Evolutionary conservation across 37 sponge, comb jelly and placozoan genomes (phyloP), one percentile per base, ranked within the genome.

Genomic region (Halichondria panicea): DNA sequence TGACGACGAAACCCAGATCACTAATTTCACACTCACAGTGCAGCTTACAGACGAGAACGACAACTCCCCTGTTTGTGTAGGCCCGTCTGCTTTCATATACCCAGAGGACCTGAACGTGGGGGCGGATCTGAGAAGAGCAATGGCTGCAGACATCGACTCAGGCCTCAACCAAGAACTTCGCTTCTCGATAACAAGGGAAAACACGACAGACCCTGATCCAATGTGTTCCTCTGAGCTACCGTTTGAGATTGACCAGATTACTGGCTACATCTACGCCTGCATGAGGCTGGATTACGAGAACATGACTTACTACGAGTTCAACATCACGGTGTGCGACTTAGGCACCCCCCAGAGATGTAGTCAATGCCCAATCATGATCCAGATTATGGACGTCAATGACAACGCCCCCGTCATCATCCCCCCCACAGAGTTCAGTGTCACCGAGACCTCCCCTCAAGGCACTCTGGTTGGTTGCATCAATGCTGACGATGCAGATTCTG

Each of bases 401-500:
- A 71, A 79, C 44, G 59, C 70, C 28, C 91, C 91, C 1, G 58
- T 67, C 0, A 58, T 91, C 27, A 64, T 36, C 30, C 52, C 55
- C 19, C 89, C 73, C 0, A 61, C 55, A 31, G 46, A 40, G n/a
- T 93, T 83, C 63, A 55, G 63, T 43, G 81, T 93, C 22, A 18
- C n/a, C 30, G 94, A 93, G 54, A 82, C 75, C 34, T 71, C 76
- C 6, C 22, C 82, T 19, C 25, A 66, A 3, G 63, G 62, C 19
- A 61, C 58, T 43, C 24, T 41, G 24, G 72, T 93, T 0, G 78
- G 81, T 7, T 82, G 85, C 39, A 21, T 93, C 25, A 62, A 68
- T 65, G 94, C 79, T 28, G 82, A 57, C 13, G 94, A 93, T 78
- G 58, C 63, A 39, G 94, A 93, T 43, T 63, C 74, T 68, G 84